phyloP scores from a whole-genome alignment of 2,888 invertebrate genomes.

The Therioaphis trifolii region DNA sequence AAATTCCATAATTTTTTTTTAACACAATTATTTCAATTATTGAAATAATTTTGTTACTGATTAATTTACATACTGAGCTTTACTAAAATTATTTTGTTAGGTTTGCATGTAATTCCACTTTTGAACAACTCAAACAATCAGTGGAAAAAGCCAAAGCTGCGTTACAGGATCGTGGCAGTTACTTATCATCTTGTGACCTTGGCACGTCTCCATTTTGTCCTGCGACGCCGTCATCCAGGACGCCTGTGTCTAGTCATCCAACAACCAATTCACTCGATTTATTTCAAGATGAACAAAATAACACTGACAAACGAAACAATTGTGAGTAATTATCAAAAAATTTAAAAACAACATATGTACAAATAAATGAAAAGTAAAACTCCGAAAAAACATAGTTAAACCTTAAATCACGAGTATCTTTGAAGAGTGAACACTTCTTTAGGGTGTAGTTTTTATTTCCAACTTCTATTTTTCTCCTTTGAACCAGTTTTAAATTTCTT shows the following conservation, averaged over 20 bases:
- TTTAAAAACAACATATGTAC: not conserved
- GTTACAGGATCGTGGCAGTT: conserved; percentile 79
- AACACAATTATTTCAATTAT: too few relatives aligned
- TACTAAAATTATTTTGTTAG: conserved; percentile 68
- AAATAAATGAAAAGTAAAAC: not conserved
- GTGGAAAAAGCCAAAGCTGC: conserved; percentile 92
- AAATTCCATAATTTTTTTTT: too few relatives aligned
- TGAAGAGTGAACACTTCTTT: too few relatives aligned
- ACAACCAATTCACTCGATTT: conserved; percentile 63
- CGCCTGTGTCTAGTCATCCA: conserved; percentile 43
- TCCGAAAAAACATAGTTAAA: not conserved
- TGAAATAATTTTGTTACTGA: too few relatives aligned
- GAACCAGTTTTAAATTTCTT: too few relatives aligned
- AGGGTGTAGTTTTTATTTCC: too few relatives aligned
- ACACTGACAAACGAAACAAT: conserved; percentile 54
- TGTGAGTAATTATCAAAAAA: conserved; percentile 26
- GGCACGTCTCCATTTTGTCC: conserved; percentile 65
- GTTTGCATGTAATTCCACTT: conserved; percentile 82
- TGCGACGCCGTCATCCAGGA: conserved; percentile 65
- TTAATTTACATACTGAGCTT: too few relatives aligned
- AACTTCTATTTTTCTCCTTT: too few relatives aligned
- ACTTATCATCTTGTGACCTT: conserved; percentile 72
- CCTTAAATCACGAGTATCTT: too few relatives aligned
- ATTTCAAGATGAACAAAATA: conserved; percentile 62
- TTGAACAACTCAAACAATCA: conserved; percentile 89